A percentile compares a stretch with the other conserved stretches of the same genome.
These are phyloP conservation scores for Chelonus insularis DNA, from an alignment of 1,140 invertebrate genomes.

Conservation along the genomic window DNA sequence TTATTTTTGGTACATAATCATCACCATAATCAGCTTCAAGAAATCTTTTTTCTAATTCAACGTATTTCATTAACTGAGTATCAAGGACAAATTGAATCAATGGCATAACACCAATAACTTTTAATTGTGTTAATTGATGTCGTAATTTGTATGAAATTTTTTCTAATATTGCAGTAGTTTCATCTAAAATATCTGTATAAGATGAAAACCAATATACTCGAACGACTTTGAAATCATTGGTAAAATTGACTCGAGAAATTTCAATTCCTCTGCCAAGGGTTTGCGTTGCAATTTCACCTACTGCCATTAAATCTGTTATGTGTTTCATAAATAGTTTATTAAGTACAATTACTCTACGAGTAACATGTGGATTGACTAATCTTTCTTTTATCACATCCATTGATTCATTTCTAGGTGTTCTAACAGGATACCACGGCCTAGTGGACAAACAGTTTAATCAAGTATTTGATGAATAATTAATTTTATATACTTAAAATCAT, in stretches of 20 bases:
- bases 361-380: constrained; percentile 25
- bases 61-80: constrained; percentile 56
- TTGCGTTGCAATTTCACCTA: constrained; percentile 64
- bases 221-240: constrained; percentile 65
- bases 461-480: no score
- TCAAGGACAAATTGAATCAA: constrained; percentile 73
- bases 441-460: no score
- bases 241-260: constrained; percentile 69
- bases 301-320: constrained; percentile 74
- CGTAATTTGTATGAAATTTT: constrained; percentile 62
- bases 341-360: constrained; percentile 63
- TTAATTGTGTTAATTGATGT: constrained; percentile 70
- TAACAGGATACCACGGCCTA: constrained; percentile 34
- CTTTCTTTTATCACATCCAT: neutral
- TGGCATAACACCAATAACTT: constrained; percentile 72
- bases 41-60: constrained; percentile 65
- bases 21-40: constrained; percentile 65
- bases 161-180: constrained; percentile 61
- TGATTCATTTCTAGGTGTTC: neutral
- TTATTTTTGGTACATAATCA: constrained; percentile 57
- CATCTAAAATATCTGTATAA: constrained; percentile 43
- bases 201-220: constrained; percentile 71
- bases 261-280: constrained; percentile 69
- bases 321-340: constrained; percentile 81
- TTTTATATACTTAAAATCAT: no score